These are phyloP conservation scores for Lithophane socia DNA, from an alignment of 2,888 invertebrate species.

Conservation along the genomic window DNA sequence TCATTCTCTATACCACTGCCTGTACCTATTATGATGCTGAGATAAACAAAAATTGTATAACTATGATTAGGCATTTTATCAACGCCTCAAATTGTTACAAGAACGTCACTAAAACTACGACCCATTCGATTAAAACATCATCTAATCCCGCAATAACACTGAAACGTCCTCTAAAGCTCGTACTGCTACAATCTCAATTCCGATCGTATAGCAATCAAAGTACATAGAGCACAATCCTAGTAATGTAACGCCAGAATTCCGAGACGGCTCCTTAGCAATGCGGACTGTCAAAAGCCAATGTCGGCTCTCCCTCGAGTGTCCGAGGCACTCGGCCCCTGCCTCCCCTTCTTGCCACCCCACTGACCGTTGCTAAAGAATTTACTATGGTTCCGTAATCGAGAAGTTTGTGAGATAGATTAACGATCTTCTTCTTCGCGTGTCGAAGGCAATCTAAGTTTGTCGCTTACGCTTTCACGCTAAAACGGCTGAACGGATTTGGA, in stretches of 20 bases:
- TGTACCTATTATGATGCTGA: too few relatives aligned
- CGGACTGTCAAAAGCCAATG: conserved; percentile 89
- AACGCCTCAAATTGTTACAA: not conserved
- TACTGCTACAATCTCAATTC: not conserved
- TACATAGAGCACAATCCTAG: conserved; percentile 59
- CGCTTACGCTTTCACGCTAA: too few relatives aligned
- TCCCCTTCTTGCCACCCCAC: conserved; percentile 75
- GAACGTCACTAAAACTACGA: not conserved
- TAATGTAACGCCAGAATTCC: conserved; percentile 72
- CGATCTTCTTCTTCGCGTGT: too few relatives aligned
- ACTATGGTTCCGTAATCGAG: conserved; percentile 70
- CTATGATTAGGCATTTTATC: not conserved
- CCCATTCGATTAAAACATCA: not conserved
- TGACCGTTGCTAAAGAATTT: conserved; percentile 76
- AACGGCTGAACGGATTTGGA: too few relatives aligned
- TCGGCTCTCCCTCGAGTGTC: conserved; percentile 82
- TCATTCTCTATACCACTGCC: too few relatives aligned
- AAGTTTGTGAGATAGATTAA: conserved; percentile 7
- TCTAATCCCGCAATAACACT: not conserved
- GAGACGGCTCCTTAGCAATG: conserved; percentile 74
- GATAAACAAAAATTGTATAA: too few relatives aligned
- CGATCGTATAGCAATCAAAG: conserved; percentile 47
- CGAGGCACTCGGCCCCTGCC: conserved; percentile 76
- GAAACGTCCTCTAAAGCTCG: not conserved
- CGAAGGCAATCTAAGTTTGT: too few relatives aligned